These are phyloP conservation scores for Cyphomyrus discorhynchus DNA, from an alignment of 2,113 vertebrate species.

Conservation along the genomic window DNA sequence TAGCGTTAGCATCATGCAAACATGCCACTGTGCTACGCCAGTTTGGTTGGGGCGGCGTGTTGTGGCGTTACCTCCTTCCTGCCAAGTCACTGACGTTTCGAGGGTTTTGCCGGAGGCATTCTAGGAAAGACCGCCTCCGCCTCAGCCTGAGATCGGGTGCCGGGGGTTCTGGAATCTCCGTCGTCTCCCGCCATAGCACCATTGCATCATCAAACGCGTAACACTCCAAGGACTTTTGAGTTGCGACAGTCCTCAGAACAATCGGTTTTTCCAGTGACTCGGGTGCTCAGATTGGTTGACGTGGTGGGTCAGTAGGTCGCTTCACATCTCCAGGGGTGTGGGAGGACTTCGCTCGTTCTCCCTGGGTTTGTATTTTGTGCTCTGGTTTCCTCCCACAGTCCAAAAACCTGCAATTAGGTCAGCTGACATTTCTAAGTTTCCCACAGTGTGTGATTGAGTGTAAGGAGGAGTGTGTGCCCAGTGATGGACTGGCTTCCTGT, in stretches of 20 bases:
- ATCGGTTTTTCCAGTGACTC: not conserved
- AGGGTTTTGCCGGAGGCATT: not conserved
- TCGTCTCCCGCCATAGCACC: not conserved
- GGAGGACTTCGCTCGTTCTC: not conserved
- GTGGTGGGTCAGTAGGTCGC: not conserved
- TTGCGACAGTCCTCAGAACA: not conserved
- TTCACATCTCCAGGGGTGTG: not conserved
- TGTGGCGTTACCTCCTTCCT: not conserved
- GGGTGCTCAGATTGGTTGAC: not conserved
- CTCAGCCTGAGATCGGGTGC: not conserved
- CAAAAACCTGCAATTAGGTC: conserved; percentile 2
- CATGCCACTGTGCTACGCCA: not conserved
- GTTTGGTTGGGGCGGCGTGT: not conserved
- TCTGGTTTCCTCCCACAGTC: not conserved
- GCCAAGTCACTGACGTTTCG: not conserved
- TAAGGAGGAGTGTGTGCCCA: not conserved
- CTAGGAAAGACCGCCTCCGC: not conserved
- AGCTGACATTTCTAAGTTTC: not conserved
- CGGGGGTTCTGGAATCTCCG: not conserved
- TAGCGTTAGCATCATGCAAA: not conserved
- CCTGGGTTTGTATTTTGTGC: not conserved
- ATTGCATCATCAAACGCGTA: not conserved
- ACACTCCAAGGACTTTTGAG: not conserved
- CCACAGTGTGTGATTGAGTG: not conserved
- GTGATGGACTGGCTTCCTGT: not conserved